Conservation (phyloP, 2,888 invertebrate genomes). For the Hydraecia micacea region DNA sequence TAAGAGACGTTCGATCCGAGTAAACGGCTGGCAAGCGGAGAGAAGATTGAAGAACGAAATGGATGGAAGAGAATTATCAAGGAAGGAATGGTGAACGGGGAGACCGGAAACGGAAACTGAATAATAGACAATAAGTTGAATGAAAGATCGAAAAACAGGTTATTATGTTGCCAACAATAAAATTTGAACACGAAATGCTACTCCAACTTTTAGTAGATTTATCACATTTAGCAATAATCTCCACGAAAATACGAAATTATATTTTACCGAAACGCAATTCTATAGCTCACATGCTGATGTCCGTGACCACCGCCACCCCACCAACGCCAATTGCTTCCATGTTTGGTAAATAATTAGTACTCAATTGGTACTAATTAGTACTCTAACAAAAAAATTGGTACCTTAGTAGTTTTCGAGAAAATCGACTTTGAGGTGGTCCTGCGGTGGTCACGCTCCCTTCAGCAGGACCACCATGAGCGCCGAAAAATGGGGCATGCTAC, state of each 20-base stretch:
- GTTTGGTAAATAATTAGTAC: too few relatives aligned
- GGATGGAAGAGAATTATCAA: background rate
- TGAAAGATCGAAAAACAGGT: slow-evolving; percentile 12
- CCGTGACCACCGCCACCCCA: too few relatives aligned
- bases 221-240: background rate
- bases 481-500: too few relatives aligned
- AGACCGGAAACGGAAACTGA: slow-evolving; percentile 53
- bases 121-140: slow-evolving; percentile 34
- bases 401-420: too few relatives aligned
- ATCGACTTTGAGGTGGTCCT: too few relatives aligned
- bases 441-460: too few relatives aligned
- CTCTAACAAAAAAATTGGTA: too few relatives aligned
- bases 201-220: background rate
- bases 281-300: too few relatives aligned
- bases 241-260: background rate
- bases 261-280: background rate
- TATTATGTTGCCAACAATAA: slow-evolving; percentile 31
- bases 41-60: slow-evolving; percentile 68
- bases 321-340: too few relatives aligned
- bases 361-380: too few relatives aligned
- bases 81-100: slow-evolving; percentile 18
- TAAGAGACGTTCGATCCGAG: slow-evolving; percentile 69
- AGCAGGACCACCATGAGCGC: too few relatives aligned
- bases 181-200: background rate
- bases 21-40: slow-evolving; percentile 75